Percentiles rank a stretch among this genome's conserved stretches.
These are phyloP conservation scores for Leptestheria dahalacensis DNA, from an alignment of 1,140 invertebrate genomes.

Conservation along the genomic window DNA sequence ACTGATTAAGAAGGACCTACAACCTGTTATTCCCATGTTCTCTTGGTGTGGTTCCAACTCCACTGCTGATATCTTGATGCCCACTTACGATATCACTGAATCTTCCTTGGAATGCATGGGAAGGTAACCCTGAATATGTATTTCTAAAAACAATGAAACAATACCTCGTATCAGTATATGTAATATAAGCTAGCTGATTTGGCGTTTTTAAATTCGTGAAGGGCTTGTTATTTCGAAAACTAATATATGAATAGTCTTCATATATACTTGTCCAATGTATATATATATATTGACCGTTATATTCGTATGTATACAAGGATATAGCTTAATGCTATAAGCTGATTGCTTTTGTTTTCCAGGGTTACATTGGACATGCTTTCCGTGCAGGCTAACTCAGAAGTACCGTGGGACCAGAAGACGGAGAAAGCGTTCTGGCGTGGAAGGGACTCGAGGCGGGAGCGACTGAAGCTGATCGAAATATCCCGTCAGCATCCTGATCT, in stretches of 20 bases:
- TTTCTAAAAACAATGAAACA: background rate
- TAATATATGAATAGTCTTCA: too few species aligned
- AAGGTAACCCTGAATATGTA: slow-evolving; percentile 37
- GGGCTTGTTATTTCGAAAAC: too few species aligned
- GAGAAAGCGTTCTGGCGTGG: slow-evolving; percentile 79
- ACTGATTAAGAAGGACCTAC: slow-evolving; percentile 36
- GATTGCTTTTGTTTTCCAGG: too few species aligned
- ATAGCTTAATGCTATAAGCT: too few species aligned
- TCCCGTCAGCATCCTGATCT: slow-evolving; percentile 57
- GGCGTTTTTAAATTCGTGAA: too few species aligned
- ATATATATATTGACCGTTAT: background rate
- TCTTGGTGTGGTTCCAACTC: slow-evolving; percentile 88
- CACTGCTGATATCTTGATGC: slow-evolving; percentile 76
- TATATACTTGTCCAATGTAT: too few species aligned
- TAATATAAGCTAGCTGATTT: too few species aligned
- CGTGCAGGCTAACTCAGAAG: slow-evolving; percentile 60
- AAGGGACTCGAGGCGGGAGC: slow-evolving; percentile 65
- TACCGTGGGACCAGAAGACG: slow-evolving; percentile 56
- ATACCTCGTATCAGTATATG: background rate
- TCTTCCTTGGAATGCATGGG: slow-evolving; percentile 80
- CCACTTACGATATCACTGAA: slow-evolving; percentile 89
- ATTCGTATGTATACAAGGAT: background rate
- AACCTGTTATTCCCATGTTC: slow-evolving; percentile 61
- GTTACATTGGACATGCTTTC: slow-evolving; percentile 78
- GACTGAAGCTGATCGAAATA: slow-evolving; percentile 69